These are phyloP conservation scores for Caloenas nicobarica DNA, from an alignment of 2,113 vertebrate genomes.

Conservation along the genomic window DNA sequence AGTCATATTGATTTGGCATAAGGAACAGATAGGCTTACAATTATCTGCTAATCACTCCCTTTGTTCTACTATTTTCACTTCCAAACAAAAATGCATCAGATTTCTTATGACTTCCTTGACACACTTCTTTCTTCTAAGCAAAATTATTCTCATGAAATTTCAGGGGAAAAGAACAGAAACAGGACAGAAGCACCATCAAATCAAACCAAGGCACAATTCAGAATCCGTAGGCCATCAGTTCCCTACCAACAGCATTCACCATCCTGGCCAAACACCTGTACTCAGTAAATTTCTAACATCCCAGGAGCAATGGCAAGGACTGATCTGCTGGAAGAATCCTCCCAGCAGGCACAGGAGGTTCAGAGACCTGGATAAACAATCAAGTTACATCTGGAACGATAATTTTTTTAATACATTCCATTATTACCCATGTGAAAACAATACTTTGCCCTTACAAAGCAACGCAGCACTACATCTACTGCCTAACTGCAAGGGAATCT, in stretches of 20 bases:
- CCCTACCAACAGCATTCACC: not conserved
- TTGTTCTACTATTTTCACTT: not conserved
- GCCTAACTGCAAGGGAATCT: not conserved
- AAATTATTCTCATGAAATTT: not conserved
- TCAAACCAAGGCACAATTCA: not conserved
- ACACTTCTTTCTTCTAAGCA: not conserved
- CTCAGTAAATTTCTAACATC: not conserved
- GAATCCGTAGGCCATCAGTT: not conserved
- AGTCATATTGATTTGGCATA: not conserved
- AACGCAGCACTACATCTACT: not conserved
- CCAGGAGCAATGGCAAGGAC: not conserved
- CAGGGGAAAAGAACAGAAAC: not conserved
- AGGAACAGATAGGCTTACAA: not conserved
- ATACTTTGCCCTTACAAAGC: not conserved
- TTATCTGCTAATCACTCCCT: not conserved
- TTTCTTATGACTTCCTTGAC: not conserved
- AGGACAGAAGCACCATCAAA: not conserved
- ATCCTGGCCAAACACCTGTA: not conserved
- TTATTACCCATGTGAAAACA: not conserved
- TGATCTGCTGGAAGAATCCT: not conserved
- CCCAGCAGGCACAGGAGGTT: not conserved
- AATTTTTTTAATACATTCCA: not conserved
- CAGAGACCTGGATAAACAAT: not conserved
- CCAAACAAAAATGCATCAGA: not conserved
- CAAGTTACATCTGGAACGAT: not conserved